Evolutionary conservation across 2,888 invertebrate genomes (phyloP).

Genomic region (Laspeyria flexula): DNA sequence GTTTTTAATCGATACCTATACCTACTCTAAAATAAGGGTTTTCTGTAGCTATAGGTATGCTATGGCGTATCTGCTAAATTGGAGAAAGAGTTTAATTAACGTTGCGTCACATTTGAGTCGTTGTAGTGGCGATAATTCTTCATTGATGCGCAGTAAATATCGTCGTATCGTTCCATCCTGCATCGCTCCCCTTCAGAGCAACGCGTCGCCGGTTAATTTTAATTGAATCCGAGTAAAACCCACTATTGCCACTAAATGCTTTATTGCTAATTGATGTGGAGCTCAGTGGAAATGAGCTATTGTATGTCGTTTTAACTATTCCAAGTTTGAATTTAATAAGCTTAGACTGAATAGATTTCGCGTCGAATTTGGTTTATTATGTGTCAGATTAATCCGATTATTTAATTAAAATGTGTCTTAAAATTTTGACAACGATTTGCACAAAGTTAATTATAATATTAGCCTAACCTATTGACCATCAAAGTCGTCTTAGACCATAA

Average conservation of each 20-base stretch:
- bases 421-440: no score
- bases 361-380: no score
- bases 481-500: no score
- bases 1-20: no score
- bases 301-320: neutral
- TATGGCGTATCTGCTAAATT: no score
- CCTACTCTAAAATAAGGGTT: no score
- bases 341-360: neutral
- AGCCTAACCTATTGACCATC: no score
- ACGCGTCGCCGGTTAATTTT: constrained; percentile 51
- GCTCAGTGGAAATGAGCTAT: constrained; percentile 14
- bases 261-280: constrained; percentile 63
- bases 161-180: constrained; percentile 38
- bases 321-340: constrained; percentile 1
- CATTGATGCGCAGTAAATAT: constrained; percentile 52
- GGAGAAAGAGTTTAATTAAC: constrained; percentile 37
- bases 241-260: constrained; percentile 60
- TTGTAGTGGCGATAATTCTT: constrained; percentile 39
- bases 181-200: constrained; percentile 41
- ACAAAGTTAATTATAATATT: no score
- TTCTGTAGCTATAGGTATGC: no score
- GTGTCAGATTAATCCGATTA: neutral
- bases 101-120: constrained; percentile 39
- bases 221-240: constrained; percentile 65
- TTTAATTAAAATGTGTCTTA: no score